Percentiles rank a stretch among this genome's conserved stretches.
Evolutionary conservation across 2,113 vertebrate genomes (phyloP).

Genomic region (Paradoxurus hermaphroditus): DNA sequence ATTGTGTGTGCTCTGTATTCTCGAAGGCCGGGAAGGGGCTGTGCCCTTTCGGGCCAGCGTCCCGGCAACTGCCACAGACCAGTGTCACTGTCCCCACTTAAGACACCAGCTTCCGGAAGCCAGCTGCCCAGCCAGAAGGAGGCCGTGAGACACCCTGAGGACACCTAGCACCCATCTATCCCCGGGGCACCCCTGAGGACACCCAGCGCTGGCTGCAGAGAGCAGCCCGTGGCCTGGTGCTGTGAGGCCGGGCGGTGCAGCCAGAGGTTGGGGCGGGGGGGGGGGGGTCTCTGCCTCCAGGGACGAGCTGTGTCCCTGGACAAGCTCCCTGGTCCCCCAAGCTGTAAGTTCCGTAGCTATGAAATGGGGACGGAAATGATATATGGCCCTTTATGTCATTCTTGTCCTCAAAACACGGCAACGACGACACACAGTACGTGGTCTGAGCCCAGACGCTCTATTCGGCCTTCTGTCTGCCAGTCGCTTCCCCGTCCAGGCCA

Average conservation of each 20-base stretch:
- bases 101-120: background rate
- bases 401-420: background rate
- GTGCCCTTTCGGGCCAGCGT: background rate
- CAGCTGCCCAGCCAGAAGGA: background rate
- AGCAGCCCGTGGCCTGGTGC: fast-evolving
- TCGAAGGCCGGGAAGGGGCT: background rate
- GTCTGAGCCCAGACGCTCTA: background rate
- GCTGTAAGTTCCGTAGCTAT: too few species aligned
- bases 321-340: background rate
- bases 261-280: fast-evolving
- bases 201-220: background rate
- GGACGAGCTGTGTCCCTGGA: background rate
- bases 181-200: background rate
- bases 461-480: background rate
- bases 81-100: background rate
- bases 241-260: fast-evolving
- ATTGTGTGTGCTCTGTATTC: background rate
- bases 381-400: background rate
- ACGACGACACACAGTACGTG: fast-evolving
- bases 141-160: too few species aligned
- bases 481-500: background rate
- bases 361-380: background rate
- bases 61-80: background rate
- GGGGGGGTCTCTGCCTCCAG: background rate
- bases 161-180: too few species aligned